Base-by-base conservation (phyloP, 2,113 vertebrate genomes). In the Pagrus major region DNA sequence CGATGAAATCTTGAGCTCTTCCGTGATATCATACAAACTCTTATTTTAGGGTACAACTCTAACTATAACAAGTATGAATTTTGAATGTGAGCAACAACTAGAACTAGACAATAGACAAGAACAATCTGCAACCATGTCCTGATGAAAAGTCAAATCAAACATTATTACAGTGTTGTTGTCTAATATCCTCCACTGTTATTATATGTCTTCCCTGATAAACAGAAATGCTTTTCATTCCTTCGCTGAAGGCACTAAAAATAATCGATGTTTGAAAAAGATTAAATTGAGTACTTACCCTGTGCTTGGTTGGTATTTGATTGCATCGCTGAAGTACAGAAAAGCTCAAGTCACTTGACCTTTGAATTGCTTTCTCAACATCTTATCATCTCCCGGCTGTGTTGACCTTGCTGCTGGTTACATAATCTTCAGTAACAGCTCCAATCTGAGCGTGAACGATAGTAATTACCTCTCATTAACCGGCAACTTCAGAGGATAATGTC, bases 341-440 rank as follows among this genome's bases (percentile, higher is more conserved):
- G 10, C 69, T 42, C 2, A 66, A 77, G 65, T 72, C 39, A 41
- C 10, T 31, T 78, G 54, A 83, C 85, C 60, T 76, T 71, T 67
- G 35, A 49, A 81, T 54, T 78, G 27, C 65, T 47, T n/a, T 81
- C 70, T 33, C 41, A 1, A 60, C 42, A 58, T 71, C 81, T n/a
- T n/a, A n/a, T 73, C 63, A 76, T 77, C 44, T 60, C n/a, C 16
- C 14, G 35, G 27, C 54, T 55, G 12, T 51, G 41, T 39, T 71
- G 65, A 87, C 67, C 54, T 67, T 71, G 60, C 31, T 15, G 12
- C 42, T 54, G 60, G 42, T 58, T 47, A 68, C 42, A 35, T 63
- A 44, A 71, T 59, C 12, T 31, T 71, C 35, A 63, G 37, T 52
- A 46, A 54, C 27, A 78, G 27, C 18, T 31, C 54, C 49, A 41